Conservation (phyloP, 2,888 invertebrate genomes). For the Drosophila pseudotalamancana region DNA sequence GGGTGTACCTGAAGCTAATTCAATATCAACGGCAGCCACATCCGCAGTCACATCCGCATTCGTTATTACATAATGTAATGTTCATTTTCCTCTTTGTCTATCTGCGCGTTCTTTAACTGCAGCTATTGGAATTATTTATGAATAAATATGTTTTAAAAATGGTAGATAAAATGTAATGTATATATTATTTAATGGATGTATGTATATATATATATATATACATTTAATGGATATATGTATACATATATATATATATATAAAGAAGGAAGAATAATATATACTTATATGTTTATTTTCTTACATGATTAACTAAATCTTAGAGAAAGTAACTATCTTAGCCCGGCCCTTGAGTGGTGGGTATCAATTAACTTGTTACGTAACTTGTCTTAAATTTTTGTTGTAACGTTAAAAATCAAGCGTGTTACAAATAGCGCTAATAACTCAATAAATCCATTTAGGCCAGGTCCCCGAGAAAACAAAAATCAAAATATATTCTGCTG, state of each 20-base stretch:
- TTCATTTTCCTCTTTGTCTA: too few relatives aligned
- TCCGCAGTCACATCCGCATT: not conserved
- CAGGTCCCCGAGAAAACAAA: conserved; percentile 1
- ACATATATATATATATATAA: too few relatives aligned
- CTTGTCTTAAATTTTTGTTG: not conserved
- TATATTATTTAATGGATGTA: not conserved
- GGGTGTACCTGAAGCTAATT: conserved; percentile 4
- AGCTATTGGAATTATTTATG: too few relatives aligned
- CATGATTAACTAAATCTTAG: too few relatives aligned
- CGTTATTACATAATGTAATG: not conserved
- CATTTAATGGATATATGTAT: too few relatives aligned
- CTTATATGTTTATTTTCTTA: too few relatives aligned
- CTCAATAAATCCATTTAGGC: conserved; percentile 65
- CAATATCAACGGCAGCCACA: conserved; percentile 4
- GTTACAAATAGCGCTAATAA: conserved; percentile 45
- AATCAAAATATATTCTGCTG: conserved; percentile 17
- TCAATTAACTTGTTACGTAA: conserved; percentile 32
- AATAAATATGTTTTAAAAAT: too few relatives aligned
- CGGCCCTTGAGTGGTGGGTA: not conserved
- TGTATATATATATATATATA: too few relatives aligned
- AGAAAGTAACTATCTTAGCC: too few relatives aligned
- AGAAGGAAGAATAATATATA: too few relatives aligned
- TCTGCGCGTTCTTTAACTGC: too few relatives aligned
- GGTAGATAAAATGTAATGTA: too few relatives aligned
- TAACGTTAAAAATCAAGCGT: conserved; percentile 1